Evolutionary conservation across 2,113 vertebrate genomes (phyloP).

Genomic region (Lamprologus callipterus): DNA sequence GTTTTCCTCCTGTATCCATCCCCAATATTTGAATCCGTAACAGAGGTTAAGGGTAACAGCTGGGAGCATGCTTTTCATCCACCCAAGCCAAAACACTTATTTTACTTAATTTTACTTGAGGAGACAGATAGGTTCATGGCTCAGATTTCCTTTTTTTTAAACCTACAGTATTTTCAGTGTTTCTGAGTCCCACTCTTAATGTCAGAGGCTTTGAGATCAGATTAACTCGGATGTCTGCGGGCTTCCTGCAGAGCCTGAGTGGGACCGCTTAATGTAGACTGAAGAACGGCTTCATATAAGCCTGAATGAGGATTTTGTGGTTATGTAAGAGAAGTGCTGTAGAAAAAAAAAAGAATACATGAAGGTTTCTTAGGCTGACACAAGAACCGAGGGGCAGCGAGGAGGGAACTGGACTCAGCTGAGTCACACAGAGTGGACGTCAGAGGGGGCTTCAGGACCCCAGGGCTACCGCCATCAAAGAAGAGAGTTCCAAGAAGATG

Average conservation of each 20-base stretch:
- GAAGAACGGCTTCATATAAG: slow-evolving; percentile 28
- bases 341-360: not conserved
- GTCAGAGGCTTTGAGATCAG: slow-evolving; percentile 8
- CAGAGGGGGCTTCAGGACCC: not conserved
- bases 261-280: slow-evolving; percentile 14
- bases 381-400: not conserved
- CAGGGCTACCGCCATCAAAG: not conserved
- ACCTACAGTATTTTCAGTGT: not conserved
- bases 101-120: not conserved
- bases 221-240: slow-evolving; percentile 20
- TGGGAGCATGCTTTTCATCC: not conserved
- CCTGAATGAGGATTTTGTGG: slow-evolving; percentile 37
- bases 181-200: not conserved
- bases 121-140: not conserved
- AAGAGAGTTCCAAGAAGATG: not conserved
- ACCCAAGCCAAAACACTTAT: not conserved
- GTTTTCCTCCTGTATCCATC: no score
- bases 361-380: slow-evolving; percentile 12
- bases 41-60: not conserved
- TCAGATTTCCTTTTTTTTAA: not conserved
- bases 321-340: slow-evolving; percentile 38
- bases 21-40: no score
- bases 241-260: slow-evolving; percentile 2
- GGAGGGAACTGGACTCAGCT: not conserved
- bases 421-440: not conserved